phyloP scores from a whole-genome alignment of 2,888 invertebrate species.

The Andrena bucephala region DNA sequence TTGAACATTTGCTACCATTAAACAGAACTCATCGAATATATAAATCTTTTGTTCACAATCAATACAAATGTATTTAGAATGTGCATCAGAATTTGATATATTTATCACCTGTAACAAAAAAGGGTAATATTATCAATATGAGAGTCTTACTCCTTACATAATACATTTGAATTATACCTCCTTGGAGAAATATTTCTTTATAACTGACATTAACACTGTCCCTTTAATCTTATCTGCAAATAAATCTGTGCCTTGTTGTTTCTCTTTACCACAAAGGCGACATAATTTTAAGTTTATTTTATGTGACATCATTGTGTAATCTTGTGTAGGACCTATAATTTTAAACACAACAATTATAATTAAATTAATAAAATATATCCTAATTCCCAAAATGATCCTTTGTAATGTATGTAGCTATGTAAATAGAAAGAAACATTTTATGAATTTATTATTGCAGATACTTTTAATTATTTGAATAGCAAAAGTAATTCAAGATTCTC shows the following conservation, averaged over 20 bases:
- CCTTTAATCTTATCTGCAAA: conserved; percentile 82
- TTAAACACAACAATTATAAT: background rate
- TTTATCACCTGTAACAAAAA: conserved; percentile 77
- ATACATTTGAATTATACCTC: conserved; percentile 73
- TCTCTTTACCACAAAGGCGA: conserved; percentile 82
- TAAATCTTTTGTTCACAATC: conserved; percentile 82
- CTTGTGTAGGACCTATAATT: conserved; percentile 26
- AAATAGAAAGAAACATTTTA: background rate
- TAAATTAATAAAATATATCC: background rate
- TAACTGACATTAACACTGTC: conserved; percentile 81
- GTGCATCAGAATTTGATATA: conserved; percentile 77
- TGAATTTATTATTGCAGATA: background rate
- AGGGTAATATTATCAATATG: background rate
- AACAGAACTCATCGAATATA: conserved; percentile 82
- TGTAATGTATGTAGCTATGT: background rate
- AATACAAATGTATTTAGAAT: conserved; percentile 81
- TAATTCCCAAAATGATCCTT: background rate
- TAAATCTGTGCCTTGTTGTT: conserved; percentile 80
- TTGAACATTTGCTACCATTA: conserved; percentile 82
- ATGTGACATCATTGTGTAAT: conserved; percentile 75
- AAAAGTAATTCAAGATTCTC: background rate
- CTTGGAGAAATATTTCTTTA: conserved; percentile 82
- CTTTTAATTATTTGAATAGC: background rate
- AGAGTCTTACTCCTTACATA: background rate
- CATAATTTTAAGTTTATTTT: conserved; percentile 78